phyloP scores from a whole-genome alignment of 2,888 invertebrate species.

The Standfussiana lucernea region DNA sequence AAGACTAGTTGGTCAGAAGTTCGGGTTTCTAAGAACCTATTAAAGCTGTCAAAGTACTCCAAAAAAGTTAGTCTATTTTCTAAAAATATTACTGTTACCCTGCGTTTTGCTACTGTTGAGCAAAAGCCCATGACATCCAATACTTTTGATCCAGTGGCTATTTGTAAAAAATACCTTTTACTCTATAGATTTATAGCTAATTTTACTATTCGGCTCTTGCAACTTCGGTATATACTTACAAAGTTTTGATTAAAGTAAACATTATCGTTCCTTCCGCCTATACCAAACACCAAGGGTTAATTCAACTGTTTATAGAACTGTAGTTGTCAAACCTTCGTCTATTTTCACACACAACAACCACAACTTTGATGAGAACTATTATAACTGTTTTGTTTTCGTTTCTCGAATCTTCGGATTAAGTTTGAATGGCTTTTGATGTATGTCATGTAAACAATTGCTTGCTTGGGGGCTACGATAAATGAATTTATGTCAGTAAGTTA shows the following conservation, averaged over 20 bases:
- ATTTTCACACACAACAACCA: slow-evolving; percentile 25
- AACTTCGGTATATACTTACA: neutral
- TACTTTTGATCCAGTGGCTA: neutral
- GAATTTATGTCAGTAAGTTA: slow-evolving; percentile 20
- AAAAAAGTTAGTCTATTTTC: neutral
- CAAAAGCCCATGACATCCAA: too few relatives aligned
- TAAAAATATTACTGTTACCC: too few relatives aligned
- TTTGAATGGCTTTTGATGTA: slow-evolving; percentile 53
- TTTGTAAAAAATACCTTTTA: neutral
- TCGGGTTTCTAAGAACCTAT: neutral
- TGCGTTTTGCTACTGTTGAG: too few relatives aligned
- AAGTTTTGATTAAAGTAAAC: neutral
- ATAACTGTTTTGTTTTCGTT: slow-evolving; percentile 45
- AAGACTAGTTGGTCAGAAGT: neutral
- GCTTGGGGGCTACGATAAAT: slow-evolving; percentile 21
- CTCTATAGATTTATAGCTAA: too few relatives aligned
- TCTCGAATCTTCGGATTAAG: slow-evolving; percentile 17
- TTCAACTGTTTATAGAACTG: slow-evolving; percentile 1
- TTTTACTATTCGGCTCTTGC: too few relatives aligned
- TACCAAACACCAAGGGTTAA: neutral
- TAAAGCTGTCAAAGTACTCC: neutral
- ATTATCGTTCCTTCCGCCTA: neutral
- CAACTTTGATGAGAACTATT: slow-evolving; percentile 22
- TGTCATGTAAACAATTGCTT: slow-evolving; percentile 38
- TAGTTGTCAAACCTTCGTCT: slow-evolving; percentile 32